Conservation (phyloP, 1,140 invertebrate genomes). For the Brachionus rubens region DNA sequence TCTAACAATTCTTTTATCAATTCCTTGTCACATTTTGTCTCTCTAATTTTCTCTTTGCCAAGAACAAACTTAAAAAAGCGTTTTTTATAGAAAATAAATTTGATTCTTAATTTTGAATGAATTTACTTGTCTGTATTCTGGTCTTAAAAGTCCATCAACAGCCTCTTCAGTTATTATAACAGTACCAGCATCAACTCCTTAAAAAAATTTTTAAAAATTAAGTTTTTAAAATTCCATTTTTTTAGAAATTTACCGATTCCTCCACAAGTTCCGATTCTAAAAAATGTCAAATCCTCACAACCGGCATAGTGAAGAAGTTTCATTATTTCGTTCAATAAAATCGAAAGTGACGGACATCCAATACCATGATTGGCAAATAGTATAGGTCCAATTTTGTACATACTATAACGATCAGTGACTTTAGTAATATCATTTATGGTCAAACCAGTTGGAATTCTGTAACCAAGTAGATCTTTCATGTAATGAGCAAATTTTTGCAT, state of each 20-base stretch:
- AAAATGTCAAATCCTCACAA: slow-evolving; percentile 77
- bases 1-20: slow-evolving; percentile 9
- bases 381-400: slow-evolving; percentile 95
- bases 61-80: neutral
- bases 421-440: slow-evolving; percentile 81
- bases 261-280: slow-evolving; percentile 88
- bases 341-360: slow-evolving; percentile 84
- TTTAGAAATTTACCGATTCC: slow-evolving; percentile 69
- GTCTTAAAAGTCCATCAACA: slow-evolving; percentile 64
- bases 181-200: slow-evolving; percentile 72
- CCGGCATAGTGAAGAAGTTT: slow-evolving; percentile 85
- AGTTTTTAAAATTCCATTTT: neutral
- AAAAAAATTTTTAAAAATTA: neutral
- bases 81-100: neutral
- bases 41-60: slow-evolving; percentile 39
- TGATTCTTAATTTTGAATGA: too few species aligned
- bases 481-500: slow-evolving; percentile 88
- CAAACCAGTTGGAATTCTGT: slow-evolving; percentile 80
- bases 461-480: slow-evolving; percentile 81
- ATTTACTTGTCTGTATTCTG: slow-evolving; percentile 41
- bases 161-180: slow-evolving; percentile 82
- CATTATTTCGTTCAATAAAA: slow-evolving; percentile 84
- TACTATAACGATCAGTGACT: slow-evolving; percentile 83
- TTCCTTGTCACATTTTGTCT: slow-evolving; percentile 11
- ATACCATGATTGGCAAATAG: slow-evolving; percentile 89